Percentiles rank a stretch among this genome's conserved stretches.
Conservation (phyloP, 2,113 vertebrate genomes). For the Turnix velox region DNA sequence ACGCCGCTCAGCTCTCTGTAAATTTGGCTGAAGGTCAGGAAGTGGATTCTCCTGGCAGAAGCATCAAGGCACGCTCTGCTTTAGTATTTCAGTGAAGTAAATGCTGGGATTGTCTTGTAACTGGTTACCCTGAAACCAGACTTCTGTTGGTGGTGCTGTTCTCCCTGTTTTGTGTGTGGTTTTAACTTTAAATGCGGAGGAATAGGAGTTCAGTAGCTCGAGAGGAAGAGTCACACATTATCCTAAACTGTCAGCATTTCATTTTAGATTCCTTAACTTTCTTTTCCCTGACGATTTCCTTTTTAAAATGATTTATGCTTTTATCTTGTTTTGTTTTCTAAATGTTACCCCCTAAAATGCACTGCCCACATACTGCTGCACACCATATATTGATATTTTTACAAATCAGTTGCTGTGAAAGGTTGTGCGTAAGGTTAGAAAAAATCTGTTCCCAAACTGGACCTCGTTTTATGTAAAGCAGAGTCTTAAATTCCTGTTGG, state of each 20-base stretch:
- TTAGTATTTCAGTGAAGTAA: neutral
- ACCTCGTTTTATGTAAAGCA: neutral
- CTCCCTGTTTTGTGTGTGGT: conserved; percentile 22
- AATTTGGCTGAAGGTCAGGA: neutral
- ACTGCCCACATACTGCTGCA: neutral
- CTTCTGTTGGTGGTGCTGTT: conserved; percentile 64
- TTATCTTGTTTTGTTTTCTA: accelerated
- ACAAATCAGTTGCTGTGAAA: neutral
- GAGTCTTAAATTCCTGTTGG: conserved; percentile 1
- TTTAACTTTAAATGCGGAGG: neutral
- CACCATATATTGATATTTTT: neutral
- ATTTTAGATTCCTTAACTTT: neutral
- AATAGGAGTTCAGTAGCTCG: neutral
- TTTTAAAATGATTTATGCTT: accelerated
- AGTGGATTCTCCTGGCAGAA: neutral
- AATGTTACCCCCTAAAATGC: neutral
- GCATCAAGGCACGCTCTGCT: neutral
- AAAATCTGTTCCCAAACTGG: neutral
- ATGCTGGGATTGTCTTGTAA: neutral
- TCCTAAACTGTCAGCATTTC: neutral
- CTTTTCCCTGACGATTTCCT: neutral
- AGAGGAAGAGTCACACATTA: neutral
- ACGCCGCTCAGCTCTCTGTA: neutral
- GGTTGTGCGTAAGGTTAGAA: neutral
- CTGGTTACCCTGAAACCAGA: conserved; percentile 6